Conservation (phyloP, 1,140 invertebrate species). For the Aporrectodea caliginosa region DNA sequence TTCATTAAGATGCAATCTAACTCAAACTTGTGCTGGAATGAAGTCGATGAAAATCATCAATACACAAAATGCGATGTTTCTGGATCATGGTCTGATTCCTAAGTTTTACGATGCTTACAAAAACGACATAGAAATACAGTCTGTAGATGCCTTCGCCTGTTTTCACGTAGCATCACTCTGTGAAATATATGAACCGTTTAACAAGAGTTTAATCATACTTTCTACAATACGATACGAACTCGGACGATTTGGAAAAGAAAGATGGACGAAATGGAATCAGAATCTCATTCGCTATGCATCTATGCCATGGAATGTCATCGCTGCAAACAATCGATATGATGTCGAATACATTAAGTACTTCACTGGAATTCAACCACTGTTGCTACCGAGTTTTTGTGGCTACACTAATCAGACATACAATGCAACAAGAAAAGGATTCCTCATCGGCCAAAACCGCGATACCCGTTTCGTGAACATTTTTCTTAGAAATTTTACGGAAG, state of each 20-base stretch:
- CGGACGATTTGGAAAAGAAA: conserved; percentile 17
- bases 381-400: conserved; percentile 1
- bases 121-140: conserved; percentile 28
- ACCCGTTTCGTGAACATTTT: conserved; percentile 6
- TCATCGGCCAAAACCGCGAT: not conserved
- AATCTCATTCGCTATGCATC: conserved; percentile 20
- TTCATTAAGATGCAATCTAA: not conserved
- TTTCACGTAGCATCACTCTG: conserved; percentile 32
- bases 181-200: conserved; percentile 32
- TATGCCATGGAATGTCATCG: conserved; percentile 17
- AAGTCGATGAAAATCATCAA: not conserved
- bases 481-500: not conserved
- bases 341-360: conserved; percentile 27
- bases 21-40: not conserved
- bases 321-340: conserved; percentile 30
- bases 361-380: not conserved
- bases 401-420: conserved; percentile 10
- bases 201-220: conserved; percentile 33
- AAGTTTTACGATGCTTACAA: conserved; percentile 31
- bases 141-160: conserved; percentile 31
- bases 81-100: not conserved
- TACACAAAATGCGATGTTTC: not conserved
- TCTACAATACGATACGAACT: conserved; percentile 30
- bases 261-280: conserved; percentile 29
- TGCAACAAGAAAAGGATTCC: not conserved